Percentiles rank a stretch among this genome's conserved stretches.
Evolutionary conservation across 2,797 vertebrate genomes (phyloP).

Genomic region (Hydrocynus forskahlii): DNA sequence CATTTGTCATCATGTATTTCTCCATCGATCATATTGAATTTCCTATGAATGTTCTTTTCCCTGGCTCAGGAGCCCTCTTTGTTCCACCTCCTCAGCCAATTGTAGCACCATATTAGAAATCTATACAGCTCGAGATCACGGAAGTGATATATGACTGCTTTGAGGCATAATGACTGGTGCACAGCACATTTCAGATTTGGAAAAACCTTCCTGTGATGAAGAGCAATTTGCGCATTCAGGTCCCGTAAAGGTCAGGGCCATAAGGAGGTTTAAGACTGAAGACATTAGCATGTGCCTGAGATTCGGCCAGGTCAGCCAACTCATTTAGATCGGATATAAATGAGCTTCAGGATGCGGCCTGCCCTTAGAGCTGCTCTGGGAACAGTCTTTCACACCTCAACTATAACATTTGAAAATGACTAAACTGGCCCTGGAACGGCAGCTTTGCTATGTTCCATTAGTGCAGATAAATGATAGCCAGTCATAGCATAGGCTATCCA

Average conservation of each 20-base stretch:
- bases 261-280: constrained; percentile 63
- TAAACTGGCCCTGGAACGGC: constrained; percentile 3
- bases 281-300: constrained; percentile 25
- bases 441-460: not conserved
- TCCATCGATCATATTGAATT: constrained; percentile 14
- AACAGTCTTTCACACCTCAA: not conserved
- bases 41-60: constrained; percentile 25
- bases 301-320: constrained; percentile 29
- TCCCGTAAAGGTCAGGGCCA: constrained; percentile 67
- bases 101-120: constrained; percentile 76
- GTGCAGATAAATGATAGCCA: constrained; percentile 36
- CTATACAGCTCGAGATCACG: constrained; percentile 65
- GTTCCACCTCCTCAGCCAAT: constrained; percentile 68
- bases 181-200: constrained; percentile 44
- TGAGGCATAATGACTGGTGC: constrained; percentile 58
- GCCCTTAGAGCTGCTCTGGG: not conserved
- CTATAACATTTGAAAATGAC: not conserved
- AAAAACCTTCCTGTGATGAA: constrained; percentile 57
- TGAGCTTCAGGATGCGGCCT: constrained; percentile 7
- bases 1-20: constrained; percentile 13
- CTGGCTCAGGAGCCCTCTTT: constrained; percentile 68
- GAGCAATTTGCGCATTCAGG: constrained; percentile 69
- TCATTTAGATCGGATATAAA: constrained; percentile 43
- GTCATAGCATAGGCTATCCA: constrained; percentile 31
- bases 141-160: constrained; percentile 69